These are phyloP conservation scores for Heloderma charlesbogerti DNA, from an alignment of 2,113 vertebrate species.

Conservation along the genomic window DNA sequence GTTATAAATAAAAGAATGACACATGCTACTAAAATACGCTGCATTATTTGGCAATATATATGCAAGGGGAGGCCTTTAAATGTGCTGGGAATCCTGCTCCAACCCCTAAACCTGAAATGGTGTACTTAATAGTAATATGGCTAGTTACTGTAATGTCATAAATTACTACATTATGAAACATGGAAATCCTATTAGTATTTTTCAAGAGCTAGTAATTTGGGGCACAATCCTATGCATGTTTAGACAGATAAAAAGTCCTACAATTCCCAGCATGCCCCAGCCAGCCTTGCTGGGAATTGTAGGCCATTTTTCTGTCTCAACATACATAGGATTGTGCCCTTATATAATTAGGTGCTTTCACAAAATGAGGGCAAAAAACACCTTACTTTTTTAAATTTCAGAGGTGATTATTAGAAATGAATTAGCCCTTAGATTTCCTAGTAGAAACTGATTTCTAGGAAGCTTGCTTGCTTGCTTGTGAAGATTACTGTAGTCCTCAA, in stretches of 20 bases:
- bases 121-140: background rate
- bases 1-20: background rate
- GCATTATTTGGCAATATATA: background rate
- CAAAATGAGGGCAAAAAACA: background rate
- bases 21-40: background rate
- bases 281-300: too few species aligned
- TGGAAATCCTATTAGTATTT: background rate
- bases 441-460: background rate
- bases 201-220: background rate
- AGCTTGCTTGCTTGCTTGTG: background rate
- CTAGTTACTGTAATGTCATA: background rate
- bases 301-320: too few species aligned
- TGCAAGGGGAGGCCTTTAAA: background rate
- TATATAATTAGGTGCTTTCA: background rate
- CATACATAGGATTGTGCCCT: background rate
- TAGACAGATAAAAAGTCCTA: too few species aligned
- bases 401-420: background rate
- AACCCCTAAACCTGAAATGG: too few species aligned
- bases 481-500: fast-evolving
- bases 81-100: background rate
- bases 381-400: background rate
- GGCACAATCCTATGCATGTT: too few species aligned
- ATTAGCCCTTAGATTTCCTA: slow-evolving; percentile 13
- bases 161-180: background rate
- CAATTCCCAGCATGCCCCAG: too few species aligned